phyloP scores from a whole-genome alignment of 2,113 vertebrate species.

The Megaceryle torquata region DNA sequence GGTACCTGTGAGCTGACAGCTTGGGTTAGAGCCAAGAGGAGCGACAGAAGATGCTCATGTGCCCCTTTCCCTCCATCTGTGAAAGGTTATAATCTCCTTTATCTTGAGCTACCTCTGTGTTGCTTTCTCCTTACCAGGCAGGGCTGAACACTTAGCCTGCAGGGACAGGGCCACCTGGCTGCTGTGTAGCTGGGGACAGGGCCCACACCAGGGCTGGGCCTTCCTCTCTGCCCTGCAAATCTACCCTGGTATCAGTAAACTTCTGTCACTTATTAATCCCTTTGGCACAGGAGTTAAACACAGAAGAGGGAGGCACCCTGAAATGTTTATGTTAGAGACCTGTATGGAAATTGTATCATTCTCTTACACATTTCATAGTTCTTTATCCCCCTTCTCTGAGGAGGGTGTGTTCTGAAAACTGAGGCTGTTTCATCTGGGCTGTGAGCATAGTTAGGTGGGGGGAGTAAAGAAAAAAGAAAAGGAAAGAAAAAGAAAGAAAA shows the following conservation, averaged over 20 bases:
- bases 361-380: not conserved
- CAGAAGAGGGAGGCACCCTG: not conserved
- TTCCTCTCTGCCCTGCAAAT: not conserved
- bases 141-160: not conserved
- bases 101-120: not conserved
- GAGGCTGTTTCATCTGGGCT: not conserved
- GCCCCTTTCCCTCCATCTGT: not conserved
- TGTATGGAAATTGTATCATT: not conserved
- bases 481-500: rapidly evolving
- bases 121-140: not conserved
- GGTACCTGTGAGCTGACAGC: not conserved
- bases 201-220: not conserved
- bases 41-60: not conserved
- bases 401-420: not conserved
- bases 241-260: slow-evolving; percentile 10
- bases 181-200: not conserved
- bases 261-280: not conserved
- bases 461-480: not conserved
- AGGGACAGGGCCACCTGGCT: not conserved
- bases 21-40: not conserved
- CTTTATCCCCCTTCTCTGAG: not conserved
- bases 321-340: not conserved
- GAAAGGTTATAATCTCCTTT: not conserved
- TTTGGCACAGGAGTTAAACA: not conserved
- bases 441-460: not conserved